Evolutionary conservation across 2,888 invertebrate species (phyloP).

Genomic region (Oxyscelio sp.): DNA sequence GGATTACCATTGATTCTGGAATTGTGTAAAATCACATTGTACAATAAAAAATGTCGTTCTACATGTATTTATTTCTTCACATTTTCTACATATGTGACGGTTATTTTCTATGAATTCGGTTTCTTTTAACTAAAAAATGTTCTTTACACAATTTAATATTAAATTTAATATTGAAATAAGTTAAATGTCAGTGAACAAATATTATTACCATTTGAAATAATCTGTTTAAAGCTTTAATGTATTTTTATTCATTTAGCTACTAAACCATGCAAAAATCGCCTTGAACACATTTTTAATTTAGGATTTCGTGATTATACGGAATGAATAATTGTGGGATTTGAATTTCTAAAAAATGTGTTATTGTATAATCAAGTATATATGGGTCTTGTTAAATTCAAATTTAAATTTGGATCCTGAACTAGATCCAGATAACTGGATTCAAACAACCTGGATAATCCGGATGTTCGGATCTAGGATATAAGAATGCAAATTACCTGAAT

Average conservation of each 20-base stretch:
- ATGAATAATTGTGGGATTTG: too few relatives aligned
- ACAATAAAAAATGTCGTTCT: slow-evolving; percentile 65
- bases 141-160: slow-evolving; percentile 12
- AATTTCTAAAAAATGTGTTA: neutral
- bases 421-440: slow-evolving; percentile 40
- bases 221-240: too few relatives aligned
- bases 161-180: too few relatives aligned
- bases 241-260: too few relatives aligned
- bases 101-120: slow-evolving; percentile 28
- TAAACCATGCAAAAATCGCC: too few relatives aligned
- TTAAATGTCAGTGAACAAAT: too few relatives aligned
- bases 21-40: slow-evolving; percentile 66
- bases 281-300: too few relatives aligned
- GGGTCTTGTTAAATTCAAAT: slow-evolving; percentile 27
- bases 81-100: slow-evolving; percentile 51
- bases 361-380: neutral
- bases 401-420: slow-evolving; percentile 19
- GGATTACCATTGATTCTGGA: slow-evolving; percentile 72
- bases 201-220: too few relatives aligned
- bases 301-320: too few relatives aligned
- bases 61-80: slow-evolving; percentile 66
- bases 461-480: slow-evolving; percentile 29
- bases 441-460: slow-evolving; percentile 40
- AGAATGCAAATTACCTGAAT: slow-evolving; percentile 34
- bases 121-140: slow-evolving; percentile 28